Evolutionary conservation across 1,140 invertebrate genomes (phyloP).

Genomic region (Lepidotrigona ventralis): DNA sequence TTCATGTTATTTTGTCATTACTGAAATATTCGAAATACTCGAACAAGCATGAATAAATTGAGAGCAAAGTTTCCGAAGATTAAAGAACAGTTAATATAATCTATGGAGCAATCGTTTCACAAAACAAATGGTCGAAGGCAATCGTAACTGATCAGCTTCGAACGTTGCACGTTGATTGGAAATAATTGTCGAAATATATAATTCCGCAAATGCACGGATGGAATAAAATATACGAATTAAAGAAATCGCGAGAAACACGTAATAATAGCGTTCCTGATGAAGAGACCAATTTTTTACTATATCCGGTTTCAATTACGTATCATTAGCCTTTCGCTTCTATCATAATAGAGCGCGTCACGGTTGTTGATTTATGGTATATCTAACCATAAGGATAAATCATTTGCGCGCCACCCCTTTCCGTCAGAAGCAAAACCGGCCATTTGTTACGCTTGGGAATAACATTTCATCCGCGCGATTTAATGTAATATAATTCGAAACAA

Average conservation of each 20-base stretch:
- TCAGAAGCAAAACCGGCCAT: slow-evolving; percentile 3
- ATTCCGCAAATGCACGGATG: background rate
- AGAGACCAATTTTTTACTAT: background rate
- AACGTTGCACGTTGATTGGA: background rate
- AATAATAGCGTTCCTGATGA: slow-evolving; percentile 3
- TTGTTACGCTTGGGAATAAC: slow-evolving; percentile 6
- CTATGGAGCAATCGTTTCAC: background rate
- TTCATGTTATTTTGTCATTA: no score
- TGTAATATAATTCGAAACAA: background rate
- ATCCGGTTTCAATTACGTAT: slow-evolving; percentile 15
- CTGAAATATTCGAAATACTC: no score
- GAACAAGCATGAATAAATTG: no score
- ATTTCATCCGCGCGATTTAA: background rate
- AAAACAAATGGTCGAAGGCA: background rate
- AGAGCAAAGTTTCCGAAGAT: no score
- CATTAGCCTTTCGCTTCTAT: slow-evolving; percentile 17
- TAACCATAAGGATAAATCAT: slow-evolving; percentile 4
- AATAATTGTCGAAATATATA: background rate
- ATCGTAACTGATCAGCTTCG: background rate
- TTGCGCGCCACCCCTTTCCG: background rate
- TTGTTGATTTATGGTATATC: slow-evolving; percentile 15
- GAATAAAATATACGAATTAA: background rate
- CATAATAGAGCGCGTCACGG: slow-evolving; percentile 10
- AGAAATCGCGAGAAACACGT: background rate
- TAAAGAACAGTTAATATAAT: background rate